A percentile compares a stretch with the other conserved stretches of the same genome.
Evolutionary conservation across 2,797 vertebrate species (phyloP).

Genomic region (Mormyrus proboscirostris): DNA sequence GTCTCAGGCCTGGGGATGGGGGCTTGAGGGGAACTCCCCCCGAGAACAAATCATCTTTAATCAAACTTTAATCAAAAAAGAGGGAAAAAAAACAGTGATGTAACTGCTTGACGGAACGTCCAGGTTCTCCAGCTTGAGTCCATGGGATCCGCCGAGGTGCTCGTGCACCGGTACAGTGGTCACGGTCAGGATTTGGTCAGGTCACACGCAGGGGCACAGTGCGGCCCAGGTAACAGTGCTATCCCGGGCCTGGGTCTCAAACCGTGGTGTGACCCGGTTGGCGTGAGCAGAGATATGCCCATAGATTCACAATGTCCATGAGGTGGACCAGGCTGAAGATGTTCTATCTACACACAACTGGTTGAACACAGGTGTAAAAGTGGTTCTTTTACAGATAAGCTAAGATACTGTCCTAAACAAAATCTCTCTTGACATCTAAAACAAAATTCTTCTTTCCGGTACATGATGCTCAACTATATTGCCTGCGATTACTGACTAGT

Average conservation of each 20-base stretch:
- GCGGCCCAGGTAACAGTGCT: background rate
- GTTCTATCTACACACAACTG: background rate
- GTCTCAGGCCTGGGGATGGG: constrained; percentile 29
- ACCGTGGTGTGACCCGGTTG: background rate
- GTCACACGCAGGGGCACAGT: background rate
- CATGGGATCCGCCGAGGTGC: constrained; percentile 36
- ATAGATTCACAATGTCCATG: background rate
- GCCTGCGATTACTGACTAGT: background rate
- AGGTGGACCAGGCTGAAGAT: background rate
- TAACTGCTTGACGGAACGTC: constrained; percentile 57
- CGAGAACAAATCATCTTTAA: constrained; percentile 60
- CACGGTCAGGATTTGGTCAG: constrained; percentile 32
- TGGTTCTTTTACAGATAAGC: background rate
- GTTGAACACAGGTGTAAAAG: background rate
- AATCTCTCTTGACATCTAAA: background rate
- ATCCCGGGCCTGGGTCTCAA: background rate
- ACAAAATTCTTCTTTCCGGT: background rate
- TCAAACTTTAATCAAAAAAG: constrained; percentile 66
- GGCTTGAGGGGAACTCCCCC: constrained; percentile 35
- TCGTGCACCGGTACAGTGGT: constrained; percentile 44
- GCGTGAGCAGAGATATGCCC: background rate
- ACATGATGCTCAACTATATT: background rate
- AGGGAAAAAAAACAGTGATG: constrained; percentile 56
- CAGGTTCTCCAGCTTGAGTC: constrained; percentile 40
- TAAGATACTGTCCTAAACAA: background rate